Percentiles rank a stretch among this genome's conserved stretches.
Conservation (phyloP, 2,113 vertebrate species). For the Axis porcinus region DNA sequence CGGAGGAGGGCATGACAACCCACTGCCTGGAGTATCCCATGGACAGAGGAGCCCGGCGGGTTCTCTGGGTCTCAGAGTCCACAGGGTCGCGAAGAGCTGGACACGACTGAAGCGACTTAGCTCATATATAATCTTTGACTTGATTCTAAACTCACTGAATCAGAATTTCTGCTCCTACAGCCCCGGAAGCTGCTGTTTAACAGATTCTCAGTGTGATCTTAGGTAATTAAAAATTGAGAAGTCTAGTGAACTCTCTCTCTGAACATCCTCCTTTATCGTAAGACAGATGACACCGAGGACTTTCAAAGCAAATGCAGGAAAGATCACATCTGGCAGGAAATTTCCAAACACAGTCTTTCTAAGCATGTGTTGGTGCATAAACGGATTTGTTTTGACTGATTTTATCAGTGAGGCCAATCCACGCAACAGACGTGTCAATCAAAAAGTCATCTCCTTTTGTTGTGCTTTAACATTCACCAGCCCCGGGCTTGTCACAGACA, state of each 20-base stretch:
- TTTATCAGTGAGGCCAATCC: constrained; percentile 56
- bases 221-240: constrained; percentile 43
- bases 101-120: not conserved
- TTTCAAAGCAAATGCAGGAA: constrained; percentile 44
- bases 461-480: constrained; percentile 52
- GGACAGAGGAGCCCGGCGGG: not conserved
- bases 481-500: constrained; percentile 57
- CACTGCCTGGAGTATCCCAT: not conserved
- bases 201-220: not conserved
- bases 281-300: constrained; percentile 39
- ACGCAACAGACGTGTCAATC: constrained; percentile 48
- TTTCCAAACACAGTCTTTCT: constrained; percentile 48
- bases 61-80: not conserved
- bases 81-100: not conserved
- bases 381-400: constrained; percentile 62
- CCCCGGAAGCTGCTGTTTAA: not conserved
- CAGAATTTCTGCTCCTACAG: not conserved
- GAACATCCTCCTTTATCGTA: not conserved
- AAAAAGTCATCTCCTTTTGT: constrained; percentile 70
- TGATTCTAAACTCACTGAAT: not conserved
- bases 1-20: not conserved
- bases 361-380: constrained; percentile 53
- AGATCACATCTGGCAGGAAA: constrained; percentile 42
- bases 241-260: not conserved
- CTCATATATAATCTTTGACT: not conserved